Conservation (phyloP, 1,140 invertebrate genomes). For the Neodiprion lecontei region DNA sequence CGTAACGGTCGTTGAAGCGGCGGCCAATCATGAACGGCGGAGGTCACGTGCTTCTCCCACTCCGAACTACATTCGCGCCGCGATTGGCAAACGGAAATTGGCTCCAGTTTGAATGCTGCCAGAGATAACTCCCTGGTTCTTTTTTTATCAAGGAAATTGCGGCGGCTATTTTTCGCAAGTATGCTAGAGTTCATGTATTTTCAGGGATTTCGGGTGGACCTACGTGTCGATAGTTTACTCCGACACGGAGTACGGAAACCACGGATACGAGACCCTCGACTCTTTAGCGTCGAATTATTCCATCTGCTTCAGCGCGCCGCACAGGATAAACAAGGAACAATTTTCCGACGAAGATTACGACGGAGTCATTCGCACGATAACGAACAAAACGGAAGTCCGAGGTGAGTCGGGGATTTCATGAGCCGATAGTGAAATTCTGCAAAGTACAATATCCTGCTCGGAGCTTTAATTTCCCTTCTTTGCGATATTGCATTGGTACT, state of each 20-base stretch:
- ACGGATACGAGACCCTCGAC: constrained; percentile 64
- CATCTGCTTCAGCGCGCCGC: constrained; percentile 63
- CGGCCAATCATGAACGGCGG: not conserved
- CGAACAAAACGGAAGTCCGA: constrained; percentile 48
- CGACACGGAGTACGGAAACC: constrained; percentile 64
- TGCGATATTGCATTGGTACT: too few relatives aligned
- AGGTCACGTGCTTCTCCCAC: too few relatives aligned
- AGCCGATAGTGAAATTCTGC: too few relatives aligned
- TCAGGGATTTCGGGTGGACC: constrained; percentile 64
- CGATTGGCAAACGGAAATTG: too few relatives aligned
- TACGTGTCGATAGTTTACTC: constrained; percentile 69
- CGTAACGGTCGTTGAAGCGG: not conserved
- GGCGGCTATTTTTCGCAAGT: too few relatives aligned
- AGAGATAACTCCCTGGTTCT: too few relatives aligned
- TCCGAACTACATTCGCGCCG: too few relatives aligned
- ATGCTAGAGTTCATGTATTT: constrained; percentile 9
- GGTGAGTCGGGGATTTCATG: constrained; percentile 31
- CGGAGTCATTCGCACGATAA: constrained; percentile 54
- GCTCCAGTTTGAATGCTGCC: too few relatives aligned
- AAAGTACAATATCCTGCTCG: too few relatives aligned
- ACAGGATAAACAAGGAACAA: constrained; percentile 55
- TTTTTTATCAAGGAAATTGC: too few relatives aligned
- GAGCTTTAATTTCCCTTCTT: too few relatives aligned
- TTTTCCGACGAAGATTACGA: constrained; percentile 59
- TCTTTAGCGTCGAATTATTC: constrained; percentile 58